These are phyloP conservation scores for Holothuria leucospilota DNA, from an alignment of 53 echinoderm and acorn worm genomes.

Conservation along the genomic window DNA sequence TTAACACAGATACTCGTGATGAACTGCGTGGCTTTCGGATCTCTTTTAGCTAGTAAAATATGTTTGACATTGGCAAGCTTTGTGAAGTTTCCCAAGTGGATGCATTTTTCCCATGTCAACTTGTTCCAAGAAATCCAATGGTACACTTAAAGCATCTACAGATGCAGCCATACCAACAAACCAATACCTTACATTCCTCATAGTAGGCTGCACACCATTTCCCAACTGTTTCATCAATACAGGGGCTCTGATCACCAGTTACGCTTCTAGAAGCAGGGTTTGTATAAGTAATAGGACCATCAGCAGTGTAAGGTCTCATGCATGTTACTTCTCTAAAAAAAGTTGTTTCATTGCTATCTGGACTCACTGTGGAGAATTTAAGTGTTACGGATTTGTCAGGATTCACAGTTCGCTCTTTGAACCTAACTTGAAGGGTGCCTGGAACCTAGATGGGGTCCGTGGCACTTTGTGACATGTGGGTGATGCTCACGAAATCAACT, in stretches of 20 bases:
- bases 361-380: slow-evolving; percentile 6
- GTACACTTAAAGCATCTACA: neutral
- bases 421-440: slow-evolving; percentile 16
- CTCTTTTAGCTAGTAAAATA: too few species aligned
- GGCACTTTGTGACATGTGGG: slow-evolving; percentile 6
- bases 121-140: neutral
- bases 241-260: neutral
- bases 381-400: slow-evolving; percentile 9
- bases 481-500: slow-evolving; percentile 13
- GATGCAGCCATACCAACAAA: slow-evolving; percentile 12
- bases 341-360: neutral
- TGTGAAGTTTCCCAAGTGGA: neutral
- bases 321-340: slow-evolving; percentile 1
- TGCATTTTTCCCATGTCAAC: slow-evolving; percentile 11
- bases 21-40: too few species aligned
- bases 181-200: slow-evolving; percentile 9
- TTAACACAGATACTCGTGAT: too few species aligned
- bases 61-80: neutral
- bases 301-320: slow-evolving; percentile 1
- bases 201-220: slow-evolving; percentile 22
- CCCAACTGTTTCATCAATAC: neutral
- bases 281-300: neutral
- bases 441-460: slow-evolving; percentile 6
- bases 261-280: neutral
- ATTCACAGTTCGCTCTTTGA: neutral